These are phyloP conservation scores for Myanophis thanlyinensis DNA, from an alignment of 2,113 vertebrate genomes.

Conservation along the genomic window DNA sequence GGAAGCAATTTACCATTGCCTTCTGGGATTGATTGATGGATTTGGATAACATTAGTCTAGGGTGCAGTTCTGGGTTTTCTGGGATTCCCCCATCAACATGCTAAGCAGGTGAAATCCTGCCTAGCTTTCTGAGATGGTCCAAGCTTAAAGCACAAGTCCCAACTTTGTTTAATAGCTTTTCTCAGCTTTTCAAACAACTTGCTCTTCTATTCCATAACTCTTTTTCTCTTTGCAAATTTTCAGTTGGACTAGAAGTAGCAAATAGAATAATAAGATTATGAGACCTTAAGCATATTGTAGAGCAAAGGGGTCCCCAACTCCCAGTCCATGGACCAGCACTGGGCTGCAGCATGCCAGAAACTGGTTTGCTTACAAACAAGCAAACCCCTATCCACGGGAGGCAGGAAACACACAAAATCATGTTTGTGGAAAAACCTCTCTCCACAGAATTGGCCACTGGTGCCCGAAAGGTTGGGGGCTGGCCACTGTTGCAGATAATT, in stretches of 20 bases:
- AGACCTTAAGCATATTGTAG: not conserved
- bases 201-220: not conserved
- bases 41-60: not conserved
- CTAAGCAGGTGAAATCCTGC: not conserved
- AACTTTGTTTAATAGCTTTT: not conserved
- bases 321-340: too few relatives aligned
- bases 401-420: too few relatives aligned
- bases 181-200: not conserved
- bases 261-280: not conserved
- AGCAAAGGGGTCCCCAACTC: too few relatives aligned
- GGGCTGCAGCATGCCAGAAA: too few relatives aligned
- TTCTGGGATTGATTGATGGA: not conserved
- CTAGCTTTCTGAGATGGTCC: not conserved
- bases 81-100: not conserved
- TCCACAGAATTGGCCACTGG: too few relatives aligned
- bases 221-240: not conserved
- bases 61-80: not conserved
- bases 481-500: not conserved
- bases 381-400: too few relatives aligned
- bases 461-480: too few relatives aligned
- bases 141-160: not conserved
- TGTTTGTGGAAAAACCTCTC: too few relatives aligned
- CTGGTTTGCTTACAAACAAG: too few relatives aligned
- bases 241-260: not conserved
- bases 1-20: not conserved